Evolutionary conservation across 1,140 invertebrate species (phyloP), one percentile per base, ranked within the genome.

Genomic region (Wiebesia pumilae): DNA sequence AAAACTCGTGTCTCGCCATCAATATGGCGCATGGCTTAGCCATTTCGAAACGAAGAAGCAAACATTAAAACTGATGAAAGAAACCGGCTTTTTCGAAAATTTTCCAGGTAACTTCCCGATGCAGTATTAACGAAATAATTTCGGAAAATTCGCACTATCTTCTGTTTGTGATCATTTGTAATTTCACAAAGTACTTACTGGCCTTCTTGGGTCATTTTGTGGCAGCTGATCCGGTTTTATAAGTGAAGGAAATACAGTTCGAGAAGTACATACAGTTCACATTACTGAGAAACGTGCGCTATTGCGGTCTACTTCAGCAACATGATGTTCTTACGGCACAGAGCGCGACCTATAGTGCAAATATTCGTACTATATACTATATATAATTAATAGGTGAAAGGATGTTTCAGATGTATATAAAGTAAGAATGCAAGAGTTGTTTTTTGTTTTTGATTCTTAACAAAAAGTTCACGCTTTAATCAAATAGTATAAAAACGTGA

Each of bases 191-290:
- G 84, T 91, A 93, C 93, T 94, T 92, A 94, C 93, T 92, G 92
- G 85, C 90, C 90, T 91, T 93, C 92, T 88, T 93, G 92, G 87
- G 92, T 93, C 93, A 94, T 94, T 91, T 91, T 91, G 81, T 47
- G 65, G 69, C 40, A 75, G 35, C n/a, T 62, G 65, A 73, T 58
- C 81, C 65, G 78, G 81, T 88, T 90, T 85, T 84, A 27, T 78
- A 78, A 67, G 73, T 80, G 88, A 91, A 88, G 85, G 90, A 92
- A 81, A 81, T 40, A 81, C 78, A 73, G 78, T 51, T 73, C 47
- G 6, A 79, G 40, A 19, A 47, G 30, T 12, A 40, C 10, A 75
- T 19, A 54, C 47, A 47, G 12, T 75, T 75, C 38, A 43, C 67
- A 30, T 35, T 19, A 84, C 51, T 77, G 54, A 69, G 47, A 38